Evolutionary conservation across 2,888 invertebrate species (phyloP).

Genomic region (Drosophila buzzatii): DNA sequence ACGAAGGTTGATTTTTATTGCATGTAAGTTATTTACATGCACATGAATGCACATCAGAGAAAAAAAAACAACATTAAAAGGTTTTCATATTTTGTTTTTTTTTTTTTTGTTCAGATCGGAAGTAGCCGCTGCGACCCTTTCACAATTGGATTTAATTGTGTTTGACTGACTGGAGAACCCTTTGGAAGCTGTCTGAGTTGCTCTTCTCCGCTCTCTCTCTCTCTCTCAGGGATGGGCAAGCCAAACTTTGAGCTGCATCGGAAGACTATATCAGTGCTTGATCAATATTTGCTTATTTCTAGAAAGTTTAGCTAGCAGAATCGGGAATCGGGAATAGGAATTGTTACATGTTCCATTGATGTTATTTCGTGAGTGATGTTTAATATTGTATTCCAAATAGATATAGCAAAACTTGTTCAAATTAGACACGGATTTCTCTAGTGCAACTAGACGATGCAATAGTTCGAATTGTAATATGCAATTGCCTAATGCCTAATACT

Average conservation of each 20-base stretch:
- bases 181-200: constrained; percentile 4
- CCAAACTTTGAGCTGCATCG: background rate
- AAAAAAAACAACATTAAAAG: constrained; percentile 21
- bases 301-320: background rate
- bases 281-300: background rate
- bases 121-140: constrained; percentile 38
- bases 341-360: too few relatives aligned
- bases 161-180: constrained; percentile 14
- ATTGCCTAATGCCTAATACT: too few relatives aligned
- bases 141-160: constrained; percentile 44
- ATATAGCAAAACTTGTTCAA: too few relatives aligned
- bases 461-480: too few relatives aligned
- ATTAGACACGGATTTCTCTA: too few relatives aligned
- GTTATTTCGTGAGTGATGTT: too few relatives aligned
- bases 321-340: too few relatives aligned
- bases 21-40: constrained; percentile 61
- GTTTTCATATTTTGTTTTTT: constrained; percentile 10
- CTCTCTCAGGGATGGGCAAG: background rate
- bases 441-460: too few relatives aligned
- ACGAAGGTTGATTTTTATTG: constrained; percentile 63
- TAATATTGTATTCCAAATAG: too few relatives aligned
- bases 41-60: constrained; percentile 39
- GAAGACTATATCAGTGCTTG: background rate
- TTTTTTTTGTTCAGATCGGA: background rate
- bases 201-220: background rate